Evolutionary conservation across 2,113 vertebrate species (phyloP), one percentile per base, ranked within the genome.

Genomic region (Gambusia holbrooki): DNA sequence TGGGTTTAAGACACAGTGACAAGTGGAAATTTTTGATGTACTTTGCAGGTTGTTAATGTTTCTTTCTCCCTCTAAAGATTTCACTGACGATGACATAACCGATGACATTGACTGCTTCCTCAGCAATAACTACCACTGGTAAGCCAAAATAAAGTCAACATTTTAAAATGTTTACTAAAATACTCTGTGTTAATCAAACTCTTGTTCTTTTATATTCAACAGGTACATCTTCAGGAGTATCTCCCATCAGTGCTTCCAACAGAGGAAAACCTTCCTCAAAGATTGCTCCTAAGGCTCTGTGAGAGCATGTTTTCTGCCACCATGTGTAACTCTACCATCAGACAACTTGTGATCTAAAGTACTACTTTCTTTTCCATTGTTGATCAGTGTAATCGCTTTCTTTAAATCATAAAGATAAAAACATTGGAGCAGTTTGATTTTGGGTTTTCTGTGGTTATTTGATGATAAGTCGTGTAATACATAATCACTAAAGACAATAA

Each of bases 91-190:
- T 13, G 62, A 73, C 71, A 73, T 73, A 2, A 27, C 11, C 0
- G 71, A 73, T 25, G 71, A 73, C 14, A 32, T 65, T 6, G 17
- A 45, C 4, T 73, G 71, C 29, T n/a, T 73, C 30, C 6, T 51
- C 29, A 14, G 13, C 5, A 14, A 3, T 15, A n/a, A n/a, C 2
- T 65, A 54, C 62, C 64, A 45, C 42, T 33, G 62, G 71, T 73
- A 27, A 65, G 71, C 28, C 12, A 25, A 54, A 54, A 54, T 25
- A 54, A 48, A 54, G 19, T 54, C 51, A 54, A 25, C 51, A 54
- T 54, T 54, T 54, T 10, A 9, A 25, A 54, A 25, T 54, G 6
- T 54, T 54, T 22, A 22, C 25, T 54, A 35, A 35, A 35, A 35
- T 35, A 35, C 0, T 35, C 1, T 7, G 33, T 7, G 7, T 35